A percentile compares a stretch with the other conserved stretches of the same genome.
phyloP scores from a whole-genome alignment of 2,888 invertebrate genomes.

The Colletes collaris region DNA sequence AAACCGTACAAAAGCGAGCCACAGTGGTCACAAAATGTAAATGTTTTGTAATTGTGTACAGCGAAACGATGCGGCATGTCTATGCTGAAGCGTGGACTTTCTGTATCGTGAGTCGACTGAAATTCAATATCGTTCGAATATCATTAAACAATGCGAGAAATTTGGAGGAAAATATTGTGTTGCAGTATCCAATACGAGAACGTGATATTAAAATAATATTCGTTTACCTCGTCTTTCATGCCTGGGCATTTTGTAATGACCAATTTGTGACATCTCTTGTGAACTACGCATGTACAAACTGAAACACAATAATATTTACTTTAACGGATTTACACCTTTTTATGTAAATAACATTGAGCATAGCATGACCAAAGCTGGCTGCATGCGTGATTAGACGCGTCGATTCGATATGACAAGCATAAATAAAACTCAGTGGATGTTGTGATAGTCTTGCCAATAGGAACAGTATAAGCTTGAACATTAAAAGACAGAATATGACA shows the following conservation, averaged over 20 bases:
- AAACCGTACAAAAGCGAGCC: slow-evolving; percentile 98
- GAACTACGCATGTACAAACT: slow-evolving; percentile 99
- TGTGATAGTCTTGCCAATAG: slow-evolving; percentile 45
- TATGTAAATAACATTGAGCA: slow-evolving; percentile 42
- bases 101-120: slow-evolving; percentile 85
- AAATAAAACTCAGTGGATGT: slow-evolving; percentile 56
- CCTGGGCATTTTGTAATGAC: slow-evolving; percentile 99
- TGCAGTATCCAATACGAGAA: neutral
- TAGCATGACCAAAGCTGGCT: slow-evolving; percentile 72
- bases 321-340: slow-evolving; percentile 55
- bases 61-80: slow-evolving; percentile 98
- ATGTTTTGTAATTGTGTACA: slow-evolving; percentile 98
- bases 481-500: slow-evolving; percentile 41
- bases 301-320: slow-evolving; percentile 78
- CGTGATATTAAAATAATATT: neutral
- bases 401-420: slow-evolving; percentile 52
- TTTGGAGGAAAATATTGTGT: neutral
- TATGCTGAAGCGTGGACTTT: slow-evolving; percentile 96
- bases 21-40: slow-evolving; percentile 99
- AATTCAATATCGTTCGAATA: slow-evolving; percentile 62
- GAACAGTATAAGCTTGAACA: slow-evolving; percentile 47
- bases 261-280: slow-evolving; percentile 98
- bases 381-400: slow-evolving; percentile 72
- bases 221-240: slow-evolving; percentile 93
- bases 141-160: slow-evolving; percentile 33